Conservation (phyloP, 2,113 vertebrate species). For the Hippocampus mohnikei region DNA sequence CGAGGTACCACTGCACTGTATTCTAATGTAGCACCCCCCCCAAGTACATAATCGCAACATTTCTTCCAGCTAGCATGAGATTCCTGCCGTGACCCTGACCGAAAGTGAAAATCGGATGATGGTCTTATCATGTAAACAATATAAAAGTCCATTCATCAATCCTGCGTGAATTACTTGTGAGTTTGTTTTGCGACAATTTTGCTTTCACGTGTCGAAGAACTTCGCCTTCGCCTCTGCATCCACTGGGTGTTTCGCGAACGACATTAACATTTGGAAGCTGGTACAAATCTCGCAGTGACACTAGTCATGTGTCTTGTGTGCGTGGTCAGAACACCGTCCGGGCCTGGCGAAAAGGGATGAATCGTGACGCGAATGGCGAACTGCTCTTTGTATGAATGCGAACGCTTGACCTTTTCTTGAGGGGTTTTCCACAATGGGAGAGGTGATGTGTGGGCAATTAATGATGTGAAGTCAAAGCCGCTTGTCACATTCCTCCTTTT, state of each 20-base stretch:
- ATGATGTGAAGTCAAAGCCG: slow-evolving; percentile 34
- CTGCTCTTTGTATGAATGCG: slow-evolving; percentile 43
- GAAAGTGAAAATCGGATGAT: neutral
- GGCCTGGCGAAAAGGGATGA: slow-evolving; percentile 26
- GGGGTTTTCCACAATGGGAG: slow-evolving; percentile 30
- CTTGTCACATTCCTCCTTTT: slow-evolving; percentile 23
- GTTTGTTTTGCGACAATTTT: neutral
- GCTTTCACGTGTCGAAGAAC: neutral
- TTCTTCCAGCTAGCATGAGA: neutral
- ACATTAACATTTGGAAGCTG: slow-evolving; percentile 46
- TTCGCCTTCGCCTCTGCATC: slow-evolving; percentile 15
- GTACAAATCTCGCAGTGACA: slow-evolving; percentile 42
- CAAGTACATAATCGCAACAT: neutral
- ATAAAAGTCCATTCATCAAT: neutral
- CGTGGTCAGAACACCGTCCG: slow-evolving; percentile 28
- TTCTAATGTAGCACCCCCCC: too few relatives aligned
- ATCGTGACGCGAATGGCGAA: slow-evolving; percentile 54
- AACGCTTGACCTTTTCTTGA: slow-evolving; percentile 65
- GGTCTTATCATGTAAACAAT: neutral
- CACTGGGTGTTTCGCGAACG: slow-evolving; percentile 17
- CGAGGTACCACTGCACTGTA: too few relatives aligned
- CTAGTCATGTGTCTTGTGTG: slow-evolving; percentile 56
- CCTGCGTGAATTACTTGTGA: neutral
- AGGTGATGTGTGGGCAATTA: slow-evolving; percentile 60
- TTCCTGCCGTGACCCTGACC: neutral